A percentile compares a stretch with the other conserved stretches of the same genome.
Evolutionary conservation across 1,140 invertebrate species (phyloP).

Genomic region (Phocides pigmalion): DNA sequence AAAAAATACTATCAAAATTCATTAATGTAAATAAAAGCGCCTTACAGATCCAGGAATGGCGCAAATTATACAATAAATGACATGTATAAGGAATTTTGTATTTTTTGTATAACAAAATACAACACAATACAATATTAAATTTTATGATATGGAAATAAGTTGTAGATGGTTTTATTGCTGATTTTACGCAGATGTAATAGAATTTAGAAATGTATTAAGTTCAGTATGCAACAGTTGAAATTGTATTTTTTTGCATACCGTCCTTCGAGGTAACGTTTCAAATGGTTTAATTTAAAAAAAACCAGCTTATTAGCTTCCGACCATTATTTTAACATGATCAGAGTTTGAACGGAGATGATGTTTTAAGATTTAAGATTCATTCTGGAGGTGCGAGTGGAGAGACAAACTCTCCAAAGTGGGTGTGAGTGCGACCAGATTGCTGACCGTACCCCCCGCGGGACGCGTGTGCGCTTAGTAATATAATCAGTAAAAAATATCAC

Average conservation of each 20-base stretch:
- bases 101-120: neutral
- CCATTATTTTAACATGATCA: neutral
- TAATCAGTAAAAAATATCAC: constrained; percentile 72
- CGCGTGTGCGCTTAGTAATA: constrained; percentile 52
- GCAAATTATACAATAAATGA: constrained; percentile 21
- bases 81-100: neutral
- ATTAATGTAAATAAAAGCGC: neutral
- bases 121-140: too few relatives aligned
- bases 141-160: too few relatives aligned
- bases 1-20: neutral
- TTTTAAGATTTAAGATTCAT: constrained; percentile 62
- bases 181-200: too few relatives aligned
- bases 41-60: neutral
- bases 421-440: constrained; percentile 40
- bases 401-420: constrained; percentile 63
- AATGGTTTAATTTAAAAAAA: too few relatives aligned
- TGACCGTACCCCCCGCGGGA: constrained; percentile 51
- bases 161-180: too few relatives aligned
- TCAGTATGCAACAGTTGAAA: too few relatives aligned
- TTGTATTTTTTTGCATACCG: too few relatives aligned
- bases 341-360: neutral
- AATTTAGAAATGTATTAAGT: too few relatives aligned
- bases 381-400: constrained; percentile 61
- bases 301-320: neutral
- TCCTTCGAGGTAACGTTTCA: too few relatives aligned